A percentile compares a stretch with the other conserved stretches of the same genome.
These are phyloP conservation scores for Conomelus anceps DNA, from an alignment of 2,888 invertebrate genomes.

Conservation along the genomic window DNA sequence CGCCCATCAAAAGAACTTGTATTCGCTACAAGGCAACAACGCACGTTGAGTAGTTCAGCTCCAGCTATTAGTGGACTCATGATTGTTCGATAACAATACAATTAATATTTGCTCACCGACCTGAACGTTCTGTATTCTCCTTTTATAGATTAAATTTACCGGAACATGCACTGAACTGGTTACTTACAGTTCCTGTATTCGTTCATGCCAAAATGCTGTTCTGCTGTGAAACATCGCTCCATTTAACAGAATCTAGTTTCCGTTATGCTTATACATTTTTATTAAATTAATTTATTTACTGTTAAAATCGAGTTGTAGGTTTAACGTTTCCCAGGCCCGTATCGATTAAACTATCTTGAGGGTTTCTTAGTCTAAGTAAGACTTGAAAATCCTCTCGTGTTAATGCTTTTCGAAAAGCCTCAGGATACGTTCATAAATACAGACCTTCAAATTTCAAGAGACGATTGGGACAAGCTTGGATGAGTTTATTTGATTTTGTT, in stretches of 20 bases:
- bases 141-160: neutral
- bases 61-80: neutral
- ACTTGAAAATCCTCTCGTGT: no score
- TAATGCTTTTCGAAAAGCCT: no score
- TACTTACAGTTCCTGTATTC: neutral
- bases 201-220: neutral
- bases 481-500: no score
- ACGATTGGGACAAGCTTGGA: no score
- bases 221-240: neutral
- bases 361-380: no score
- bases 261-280: no score
- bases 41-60: neutral
- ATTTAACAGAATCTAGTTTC: neutral
- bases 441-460: no score
- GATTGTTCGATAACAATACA: neutral
- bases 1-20: neutral
- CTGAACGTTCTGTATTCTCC: neutral
- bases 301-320: no score
- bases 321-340: no score
- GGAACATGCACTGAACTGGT: neutral
- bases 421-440: no score
- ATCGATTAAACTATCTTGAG: no score
- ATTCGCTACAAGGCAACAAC: neutral
- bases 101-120: neutral
- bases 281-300: no score